These are phyloP conservation scores for Varanus komodoensis DNA, from an alignment of 2,113 vertebrate genomes.

Conservation along the genomic window DNA sequence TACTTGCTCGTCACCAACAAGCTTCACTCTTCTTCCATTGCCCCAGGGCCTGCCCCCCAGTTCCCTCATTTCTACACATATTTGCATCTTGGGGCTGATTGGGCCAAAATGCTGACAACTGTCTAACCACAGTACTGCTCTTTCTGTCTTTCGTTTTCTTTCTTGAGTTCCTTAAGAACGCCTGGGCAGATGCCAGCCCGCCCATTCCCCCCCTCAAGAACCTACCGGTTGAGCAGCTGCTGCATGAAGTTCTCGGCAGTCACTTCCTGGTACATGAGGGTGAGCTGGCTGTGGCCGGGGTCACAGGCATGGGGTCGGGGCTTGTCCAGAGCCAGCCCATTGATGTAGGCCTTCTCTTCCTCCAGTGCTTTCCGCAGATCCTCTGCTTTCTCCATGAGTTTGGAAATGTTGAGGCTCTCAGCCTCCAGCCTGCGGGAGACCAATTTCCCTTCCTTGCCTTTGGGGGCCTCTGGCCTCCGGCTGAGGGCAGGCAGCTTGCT, in stretches of 20 bases:
- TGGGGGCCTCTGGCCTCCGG: constrained; percentile 84
- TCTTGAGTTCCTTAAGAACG: neutral
- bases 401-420: constrained; percentile 94
- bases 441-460: constrained; percentile 76
- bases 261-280: constrained; percentile 88
- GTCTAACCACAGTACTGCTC: neutral
- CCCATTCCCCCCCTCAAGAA: neutral
- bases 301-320: constrained; percentile 83
- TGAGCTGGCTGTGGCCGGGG: constrained; percentile 84
- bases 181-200: neutral
- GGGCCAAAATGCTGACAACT: neutral
- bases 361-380: constrained; percentile 92
- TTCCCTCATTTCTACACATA: neutral
- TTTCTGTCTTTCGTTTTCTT: no score
- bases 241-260: constrained; percentile 97
- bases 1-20: neutral
- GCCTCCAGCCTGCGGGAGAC: constrained; percentile 85
- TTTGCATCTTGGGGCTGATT: neutral
- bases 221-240: constrained; percentile 93
- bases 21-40: neutral
- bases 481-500: constrained; percentile 92
- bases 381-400: constrained; percentile 95
- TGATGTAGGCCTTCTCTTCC: constrained; percentile 91
- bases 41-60: neutral
- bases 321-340: constrained; percentile 83